Base-by-base conservation (phyloP, 2,113 vertebrate genomes). In the Anguilla japonica region DNA sequence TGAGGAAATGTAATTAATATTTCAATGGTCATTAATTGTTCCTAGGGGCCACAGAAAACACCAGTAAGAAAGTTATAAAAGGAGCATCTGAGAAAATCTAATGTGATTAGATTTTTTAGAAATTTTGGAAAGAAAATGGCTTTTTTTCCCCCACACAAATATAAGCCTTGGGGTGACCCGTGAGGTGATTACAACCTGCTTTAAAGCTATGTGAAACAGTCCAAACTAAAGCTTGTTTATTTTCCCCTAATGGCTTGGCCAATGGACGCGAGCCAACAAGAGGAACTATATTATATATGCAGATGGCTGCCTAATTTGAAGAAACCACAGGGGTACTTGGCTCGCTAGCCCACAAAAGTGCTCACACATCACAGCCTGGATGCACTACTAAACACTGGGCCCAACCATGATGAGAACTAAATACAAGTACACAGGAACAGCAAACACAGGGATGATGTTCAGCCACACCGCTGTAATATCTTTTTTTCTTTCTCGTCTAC, bases 1-100 rank as follows among this genome's bases (percentile, higher is more conserved):
- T 89, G 89, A 90, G 91, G 91, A 91, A 90, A 95, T 94, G 94
- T 78, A 92, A 93, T 94, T 93, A 95, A 93, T 92, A 89, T 86
- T 92, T 90, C 91, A 92, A 86, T 90, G 93, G 91, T 93, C 93
- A 92, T 95, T 94, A 94, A 91, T 81, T 89, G 90, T 91, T 86
- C 88, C 89, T 84, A 87, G 88, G 90, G 88, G 90, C 88, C 87
- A 86, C 88, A 60, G 20, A 87, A 89, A 85, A 89, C 88, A 84
- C 53, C 87, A 82, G 82, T 86, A 75, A 86, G 63, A 89, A 89
- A 93, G 89, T 90, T 92, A 92, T 89, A 88, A 91, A 95, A 93
- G 90, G 91, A 82, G 87, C 92, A 92, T 84, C 83, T 87, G 90
- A 91, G 91, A 91, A 86, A 90, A 84, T 40, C 87, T 93, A 93